Percentiles rank a stretch among this genome's conserved stretches.
phyloP scores from a whole-genome alignment of 2,113 vertebrate species.

The Rostratula benghalensis region DNA sequence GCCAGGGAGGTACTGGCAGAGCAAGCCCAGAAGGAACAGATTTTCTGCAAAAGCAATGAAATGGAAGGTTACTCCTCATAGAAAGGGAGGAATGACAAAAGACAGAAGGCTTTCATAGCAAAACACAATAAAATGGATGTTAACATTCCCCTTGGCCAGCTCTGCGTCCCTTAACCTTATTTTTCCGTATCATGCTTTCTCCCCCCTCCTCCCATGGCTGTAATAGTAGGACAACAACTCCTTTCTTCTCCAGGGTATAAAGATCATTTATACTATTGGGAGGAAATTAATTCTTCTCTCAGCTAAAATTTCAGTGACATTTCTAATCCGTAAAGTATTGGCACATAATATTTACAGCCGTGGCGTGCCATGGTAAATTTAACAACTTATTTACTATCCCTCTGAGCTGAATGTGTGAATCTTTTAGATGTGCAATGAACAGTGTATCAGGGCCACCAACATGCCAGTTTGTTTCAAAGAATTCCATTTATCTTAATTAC shows the following conservation, averaged over 20 bases:
- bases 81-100: neutral
- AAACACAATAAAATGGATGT: neutral
- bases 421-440: neutral
- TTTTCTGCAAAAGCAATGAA: constrained; percentile 6
- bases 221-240: neutral
- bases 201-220: neutral
- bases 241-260: neutral
- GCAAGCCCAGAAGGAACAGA: neutral
- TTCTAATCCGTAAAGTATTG: neutral
- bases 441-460: neutral
- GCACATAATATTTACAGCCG: neutral
- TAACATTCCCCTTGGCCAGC: neutral
- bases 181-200: neutral
- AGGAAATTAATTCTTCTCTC: neutral
- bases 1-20: neutral
- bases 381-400: neutral
- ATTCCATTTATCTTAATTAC: neutral
- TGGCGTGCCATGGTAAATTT: neutral
- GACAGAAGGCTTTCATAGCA: neutral
- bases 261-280: neutral
- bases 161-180: neutral
- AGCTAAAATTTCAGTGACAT: neutral
- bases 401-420: neutral
- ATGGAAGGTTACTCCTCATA: neutral
- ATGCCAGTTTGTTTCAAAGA: neutral